Percentiles rank a stretch among this genome's conserved stretches.
These are phyloP conservation scores for Anneissia japonica DNA, from an alignment of 35 echinoderm and acorn worm species.

Conservation along the genomic window DNA sequence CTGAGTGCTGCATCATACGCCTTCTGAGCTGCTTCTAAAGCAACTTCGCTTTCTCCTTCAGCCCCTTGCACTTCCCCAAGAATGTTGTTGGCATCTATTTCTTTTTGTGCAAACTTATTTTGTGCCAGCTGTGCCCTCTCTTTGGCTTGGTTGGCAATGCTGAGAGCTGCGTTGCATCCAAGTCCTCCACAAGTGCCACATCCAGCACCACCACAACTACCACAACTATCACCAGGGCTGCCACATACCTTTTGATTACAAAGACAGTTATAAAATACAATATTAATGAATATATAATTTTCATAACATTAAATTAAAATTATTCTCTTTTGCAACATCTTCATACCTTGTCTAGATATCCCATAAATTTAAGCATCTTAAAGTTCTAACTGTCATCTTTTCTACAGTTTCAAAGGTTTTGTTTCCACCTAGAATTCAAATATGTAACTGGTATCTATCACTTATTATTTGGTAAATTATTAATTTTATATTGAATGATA, in stretches of 20 bases:
- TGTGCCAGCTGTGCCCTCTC: conserved; percentile 56
- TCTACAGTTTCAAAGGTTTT: no score
- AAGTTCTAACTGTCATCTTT: no score
- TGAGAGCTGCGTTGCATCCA: conserved; percentile 57
- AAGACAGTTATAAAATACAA: no score
- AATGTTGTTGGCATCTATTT: conserved; percentile 45
- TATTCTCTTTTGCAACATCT: no score
- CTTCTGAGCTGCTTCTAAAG: conserved; percentile 54
- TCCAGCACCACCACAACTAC: conserved; percentile 78
- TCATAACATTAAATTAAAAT: no score
- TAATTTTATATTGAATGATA: no score
- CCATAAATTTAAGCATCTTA: no score
- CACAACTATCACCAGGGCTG: conserved; percentile 83
- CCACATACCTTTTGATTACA: conserved; percentile 75
- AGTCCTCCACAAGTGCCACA: conserved; percentile 90
- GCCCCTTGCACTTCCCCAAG: conserved; percentile 64
- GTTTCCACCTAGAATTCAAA: no score
- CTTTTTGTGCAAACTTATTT: conserved; percentile 47
- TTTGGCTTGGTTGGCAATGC: conserved; percentile 58
- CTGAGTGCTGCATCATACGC: conserved; percentile 65
- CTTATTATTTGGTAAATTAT: no score
- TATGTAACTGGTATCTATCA: no score
- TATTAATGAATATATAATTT: no score
- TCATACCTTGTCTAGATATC: no score
- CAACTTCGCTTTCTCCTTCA: conserved; percentile 39